A percentile compares a stretch with the other conserved stretches of the same genome.
These are phyloP conservation scores for Melanargia galathea DNA, from an alignment of 2,888 invertebrate species.

Conservation along the genomic window DNA sequence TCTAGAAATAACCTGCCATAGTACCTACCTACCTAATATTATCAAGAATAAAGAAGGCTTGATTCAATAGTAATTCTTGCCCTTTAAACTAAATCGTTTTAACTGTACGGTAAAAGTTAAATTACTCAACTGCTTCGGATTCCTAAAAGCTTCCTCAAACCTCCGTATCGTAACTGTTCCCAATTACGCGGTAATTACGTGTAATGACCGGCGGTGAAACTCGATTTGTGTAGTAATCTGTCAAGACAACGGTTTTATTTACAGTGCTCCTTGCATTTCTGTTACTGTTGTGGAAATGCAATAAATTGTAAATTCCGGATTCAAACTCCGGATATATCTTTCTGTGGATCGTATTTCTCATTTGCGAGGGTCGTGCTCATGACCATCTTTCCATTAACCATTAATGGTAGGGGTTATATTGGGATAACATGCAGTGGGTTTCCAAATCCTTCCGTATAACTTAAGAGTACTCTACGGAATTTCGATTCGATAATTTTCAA, in stretches of 20 bases:
- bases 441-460: too few species aligned
- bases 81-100: constrained; percentile 17
- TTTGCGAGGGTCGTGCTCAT: too few species aligned
- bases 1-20: too few species aligned
- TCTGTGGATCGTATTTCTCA: too few species aligned
- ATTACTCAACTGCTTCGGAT: constrained; percentile 21
- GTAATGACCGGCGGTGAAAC: constrained; percentile 29
- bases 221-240: constrained; percentile 29
- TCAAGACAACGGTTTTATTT: constrained; percentile 32
- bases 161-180: constrained; percentile 26
- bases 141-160: constrained; percentile 30
- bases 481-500: too few species aligned
- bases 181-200: constrained; percentile 33
- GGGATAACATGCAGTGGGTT: too few species aligned
- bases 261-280: constrained; percentile 9
- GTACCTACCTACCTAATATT: neutral
- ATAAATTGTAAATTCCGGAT: too few species aligned
- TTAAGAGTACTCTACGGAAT: too few species aligned
- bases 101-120: constrained; percentile 26
- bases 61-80: neutral
- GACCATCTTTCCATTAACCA: too few species aligned
- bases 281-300: too few species aligned
- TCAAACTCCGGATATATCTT: too few species aligned
- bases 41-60: neutral
- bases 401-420: too few species aligned